phyloP scores from a whole-genome alignment of 1,140 invertebrate species.

The Ips typographus region DNA sequence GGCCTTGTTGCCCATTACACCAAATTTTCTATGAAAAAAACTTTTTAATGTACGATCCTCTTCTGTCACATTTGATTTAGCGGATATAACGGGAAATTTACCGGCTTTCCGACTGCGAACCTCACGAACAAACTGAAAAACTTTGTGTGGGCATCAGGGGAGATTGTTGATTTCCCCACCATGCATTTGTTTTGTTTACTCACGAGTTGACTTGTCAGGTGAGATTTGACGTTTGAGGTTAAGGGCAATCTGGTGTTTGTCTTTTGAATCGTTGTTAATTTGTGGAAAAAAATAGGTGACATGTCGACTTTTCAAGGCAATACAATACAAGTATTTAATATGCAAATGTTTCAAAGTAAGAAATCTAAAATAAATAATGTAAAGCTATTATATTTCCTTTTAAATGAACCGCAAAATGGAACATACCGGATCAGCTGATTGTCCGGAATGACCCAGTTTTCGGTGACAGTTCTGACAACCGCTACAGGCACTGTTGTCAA shows the following conservation, averaged over 20 bases:
- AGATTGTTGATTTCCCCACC: constrained; percentile 17
- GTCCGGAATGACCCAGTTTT: too few relatives aligned
- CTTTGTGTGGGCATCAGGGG: constrained; percentile 1
- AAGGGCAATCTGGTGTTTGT: neutral
- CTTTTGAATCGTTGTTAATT: too few relatives aligned
- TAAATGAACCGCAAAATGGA: too few relatives aligned
- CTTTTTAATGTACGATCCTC: neutral
- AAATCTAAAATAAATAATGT: too few relatives aligned
- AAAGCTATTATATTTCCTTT: too few relatives aligned
- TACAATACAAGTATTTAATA: too few relatives aligned
- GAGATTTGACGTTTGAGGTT: constrained; percentile 11
- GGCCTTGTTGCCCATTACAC: constrained; percentile 27
- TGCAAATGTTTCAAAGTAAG: too few relatives aligned
- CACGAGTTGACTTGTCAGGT: neutral
- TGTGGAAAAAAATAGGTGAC: too few relatives aligned
- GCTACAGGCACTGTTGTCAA: too few relatives aligned
- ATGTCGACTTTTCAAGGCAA: too few relatives aligned
- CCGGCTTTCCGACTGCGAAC: neutral
- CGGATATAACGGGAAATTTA: neutral
- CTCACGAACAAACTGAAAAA: constrained; percentile 13
- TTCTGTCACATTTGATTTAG: constrained; percentile 5
- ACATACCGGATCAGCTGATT: too few relatives aligned
- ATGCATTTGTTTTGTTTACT: constrained; percentile 10
- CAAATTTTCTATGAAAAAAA: neutral
- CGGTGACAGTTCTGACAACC: too few relatives aligned